These are phyloP conservation scores for Tetramorium simillimum DNA, from an alignment of 1,140 invertebrate genomes.

Conservation along the genomic window DNA sequence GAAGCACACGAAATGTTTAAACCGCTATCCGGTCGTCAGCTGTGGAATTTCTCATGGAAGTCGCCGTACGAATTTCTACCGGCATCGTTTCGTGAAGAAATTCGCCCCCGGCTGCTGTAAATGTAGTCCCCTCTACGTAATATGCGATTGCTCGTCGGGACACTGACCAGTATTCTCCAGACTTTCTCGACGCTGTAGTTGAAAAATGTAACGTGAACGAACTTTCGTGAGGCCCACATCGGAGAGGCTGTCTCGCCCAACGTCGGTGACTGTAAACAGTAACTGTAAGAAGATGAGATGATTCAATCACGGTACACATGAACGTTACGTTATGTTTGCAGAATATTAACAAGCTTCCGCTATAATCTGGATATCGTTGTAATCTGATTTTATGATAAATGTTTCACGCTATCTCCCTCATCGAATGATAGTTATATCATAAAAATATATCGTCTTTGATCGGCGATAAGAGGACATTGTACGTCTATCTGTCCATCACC, in stretches of 20 bases:
- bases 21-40: background rate
- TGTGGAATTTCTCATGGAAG: conserved; percentile 16
- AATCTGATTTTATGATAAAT: background rate
- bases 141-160: conserved; percentile 41
- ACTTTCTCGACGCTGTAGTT: conserved; percentile 41
- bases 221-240: conserved; percentile 43
- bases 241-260: background rate
- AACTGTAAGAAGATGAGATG: background rate
- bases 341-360: background rate
- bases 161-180: conserved; percentile 36
- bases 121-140: conserved; percentile 44
- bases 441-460: background rate
- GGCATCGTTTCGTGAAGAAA: conserved; percentile 39
- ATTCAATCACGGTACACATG: background rate
- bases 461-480: background rate
- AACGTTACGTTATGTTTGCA: conserved; percentile 18
- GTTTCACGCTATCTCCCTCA: background rate
- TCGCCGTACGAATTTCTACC: conserved; percentile 14
- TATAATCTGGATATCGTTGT: no score
- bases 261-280: background rate
- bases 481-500: conserved; percentile 2
- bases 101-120: conserved; percentile 14
- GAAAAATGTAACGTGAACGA: conserved; percentile 45
- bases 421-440: background rate
- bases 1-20: background rate